A percentile compares a stretch with the other conserved stretches of the same genome.
phyloP scores from a whole-genome alignment of 2,113 vertebrate species.

The Cyprinodon variegatus region DNA sequence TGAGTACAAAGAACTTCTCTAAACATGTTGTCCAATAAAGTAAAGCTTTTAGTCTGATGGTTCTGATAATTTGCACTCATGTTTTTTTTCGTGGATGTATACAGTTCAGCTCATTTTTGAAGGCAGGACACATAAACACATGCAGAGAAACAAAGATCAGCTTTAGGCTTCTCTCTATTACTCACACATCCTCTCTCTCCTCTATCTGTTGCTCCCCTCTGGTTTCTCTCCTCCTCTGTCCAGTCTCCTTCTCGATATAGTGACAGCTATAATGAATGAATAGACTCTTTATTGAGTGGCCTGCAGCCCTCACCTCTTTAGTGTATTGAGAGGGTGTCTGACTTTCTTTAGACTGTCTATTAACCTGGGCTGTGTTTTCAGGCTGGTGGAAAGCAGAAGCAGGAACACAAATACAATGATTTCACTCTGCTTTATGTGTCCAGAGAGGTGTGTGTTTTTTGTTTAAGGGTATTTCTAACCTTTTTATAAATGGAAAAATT shows the following conservation, averaged over 20 bases:
- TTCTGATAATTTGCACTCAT: slow-evolving; percentile 40
- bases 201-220: slow-evolving; percentile 10
- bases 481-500: slow-evolving; percentile 10
- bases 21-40: slow-evolving; percentile 63
- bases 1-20: slow-evolving; percentile 50
- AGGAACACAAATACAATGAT: slow-evolving; percentile 16
- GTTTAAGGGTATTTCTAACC: slow-evolving; percentile 6
- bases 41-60: slow-evolving; percentile 40
- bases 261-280: slow-evolving; percentile 55
- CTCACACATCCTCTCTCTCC: slow-evolving; percentile 4
- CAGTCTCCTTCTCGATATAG: slow-evolving; percentile 26
- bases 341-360: slow-evolving; percentile 56
- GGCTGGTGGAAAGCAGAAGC: slow-evolving; percentile 20
- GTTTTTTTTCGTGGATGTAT: slow-evolving; percentile 55
- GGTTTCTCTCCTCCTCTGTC: slow-evolving; percentile 13
- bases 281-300: slow-evolving; percentile 39
- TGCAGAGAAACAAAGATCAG: slow-evolving; percentile 17
- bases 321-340: slow-evolving; percentile 51
- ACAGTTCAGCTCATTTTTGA: slow-evolving; percentile 20
- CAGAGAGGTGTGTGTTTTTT: slow-evolving; percentile 4
- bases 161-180: slow-evolving; percentile 9
- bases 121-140: slow-evolving; percentile 44
- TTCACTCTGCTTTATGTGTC: slow-evolving; percentile 15
- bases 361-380: slow-evolving; percentile 46
- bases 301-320: slow-evolving; percentile 46